Evolutionary conservation across 2,888 invertebrate species (phyloP), one percentile per base, ranked within the genome.

Genomic region (Nebria salina): DNA sequence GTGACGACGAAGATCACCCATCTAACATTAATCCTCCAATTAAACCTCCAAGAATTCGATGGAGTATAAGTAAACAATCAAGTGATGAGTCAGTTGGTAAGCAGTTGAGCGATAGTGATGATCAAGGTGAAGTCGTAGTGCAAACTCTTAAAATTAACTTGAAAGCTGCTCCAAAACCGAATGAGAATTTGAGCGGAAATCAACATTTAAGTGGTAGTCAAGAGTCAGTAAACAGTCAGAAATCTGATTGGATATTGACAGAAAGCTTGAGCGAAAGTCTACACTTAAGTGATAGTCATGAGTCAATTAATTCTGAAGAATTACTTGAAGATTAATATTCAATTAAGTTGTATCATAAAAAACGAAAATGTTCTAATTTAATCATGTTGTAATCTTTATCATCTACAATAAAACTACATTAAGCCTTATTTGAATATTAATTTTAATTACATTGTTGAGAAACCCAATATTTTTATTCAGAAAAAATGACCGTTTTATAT

Each of bases 91-190:
- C 13, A 77, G 76, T 82, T 42, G 76, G 75, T 66, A 34, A 5
- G 34, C 34, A 34, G 34, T 34, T 34, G 34, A 34, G 34, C 5
- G 88, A 89, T 20, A 85, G 86, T 70, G 89, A 89, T 74, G 89
- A 82, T 65, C 65, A 77, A 1, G 78, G 75, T 26, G 82, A 79
- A 74, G 82, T 81, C 54, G 77, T 34, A 2, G 41, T 26, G 11
- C 34, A 77, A 34, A 68, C 9, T 68, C 8, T 68, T 9, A 68
- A 15, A 68, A 68, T 64, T n/a, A 77, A 82, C 5, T 42, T 42
- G 13, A 75, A 75, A 20, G 76, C 72, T 43, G 66, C 42, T 26
- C 65, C 8, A 34, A 43, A 70, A 2, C 20, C 64, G 42, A 41
- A 15, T 65, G 89, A 77, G 85, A 89, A 84, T 89, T 82, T 72